Evolutionary conservation across 2,113 vertebrate genomes (phyloP).

Genomic region (Isurus oxyrinchus): DNA sequence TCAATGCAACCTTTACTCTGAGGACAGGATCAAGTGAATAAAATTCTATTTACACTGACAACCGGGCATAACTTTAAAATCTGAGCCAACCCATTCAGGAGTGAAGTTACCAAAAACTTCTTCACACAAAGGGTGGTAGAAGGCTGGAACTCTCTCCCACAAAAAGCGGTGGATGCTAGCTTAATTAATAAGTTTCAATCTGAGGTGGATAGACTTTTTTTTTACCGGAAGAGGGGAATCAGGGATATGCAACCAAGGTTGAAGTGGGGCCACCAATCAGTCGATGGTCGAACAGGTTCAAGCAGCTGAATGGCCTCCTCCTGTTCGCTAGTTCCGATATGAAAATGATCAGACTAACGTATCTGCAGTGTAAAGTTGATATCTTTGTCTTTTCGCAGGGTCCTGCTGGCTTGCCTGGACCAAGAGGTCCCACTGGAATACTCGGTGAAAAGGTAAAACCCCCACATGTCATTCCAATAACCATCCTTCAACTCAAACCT

Average conservation of each 20-base stretch:
- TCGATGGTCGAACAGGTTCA: neutral
- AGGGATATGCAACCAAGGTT: neutral
- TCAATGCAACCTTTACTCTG: no score
- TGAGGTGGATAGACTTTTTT: no score
- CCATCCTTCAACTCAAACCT: neutral
- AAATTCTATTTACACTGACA: no score
- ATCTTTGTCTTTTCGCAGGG: constrained; percentile 61
- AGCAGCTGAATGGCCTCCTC: neutral
- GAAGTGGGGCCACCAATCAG: neutral
- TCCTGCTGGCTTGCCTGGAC: constrained; percentile 72
- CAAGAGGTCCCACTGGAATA: constrained; percentile 68
- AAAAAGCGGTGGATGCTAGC: no score
- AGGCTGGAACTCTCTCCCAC: no score
- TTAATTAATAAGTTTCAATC: no score
- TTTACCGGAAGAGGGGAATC: no score
- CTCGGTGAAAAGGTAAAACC: constrained; percentile 84
- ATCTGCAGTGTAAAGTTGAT: neutral
- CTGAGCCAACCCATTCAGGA: no score
- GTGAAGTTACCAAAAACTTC: no score
- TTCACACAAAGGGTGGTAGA: no score
- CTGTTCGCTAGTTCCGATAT: neutral
- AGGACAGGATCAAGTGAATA: no score
- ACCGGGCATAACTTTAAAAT: no score
- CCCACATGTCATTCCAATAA: neutral
- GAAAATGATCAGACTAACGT: neutral